Evolutionary conservation across 2,797 vertebrate genomes (phyloP).

Genomic region (Trichosurus vulpecula): DNA sequence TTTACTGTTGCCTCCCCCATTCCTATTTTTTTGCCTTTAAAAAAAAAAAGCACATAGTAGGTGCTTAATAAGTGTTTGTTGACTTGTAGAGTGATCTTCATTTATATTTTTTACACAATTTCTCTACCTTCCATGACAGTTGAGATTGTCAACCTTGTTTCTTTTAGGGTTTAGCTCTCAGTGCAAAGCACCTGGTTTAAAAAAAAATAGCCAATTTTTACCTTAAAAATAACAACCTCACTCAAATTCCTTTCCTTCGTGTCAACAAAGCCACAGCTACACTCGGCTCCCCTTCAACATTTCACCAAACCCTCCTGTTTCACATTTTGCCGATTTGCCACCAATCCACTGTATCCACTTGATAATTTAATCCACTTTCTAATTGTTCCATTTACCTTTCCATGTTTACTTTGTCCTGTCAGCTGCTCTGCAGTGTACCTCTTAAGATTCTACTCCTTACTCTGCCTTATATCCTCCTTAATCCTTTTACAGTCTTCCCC

Average conservation of each 20-base stretch:
- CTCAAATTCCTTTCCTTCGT: not conserved
- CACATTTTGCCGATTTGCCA: not conserved
- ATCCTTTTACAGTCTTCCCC: not conserved
- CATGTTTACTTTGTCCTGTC: not conserved
- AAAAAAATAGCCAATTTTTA: not conserved
- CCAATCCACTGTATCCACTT: not conserved
- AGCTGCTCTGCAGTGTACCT: not conserved
- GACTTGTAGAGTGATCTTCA: too few relatives aligned
- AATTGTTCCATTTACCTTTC: not conserved
- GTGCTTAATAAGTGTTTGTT: not conserved
- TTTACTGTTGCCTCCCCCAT: not conserved
- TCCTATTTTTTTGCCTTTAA: not conserved
- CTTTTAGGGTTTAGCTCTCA: not conserved
- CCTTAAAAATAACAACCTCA: not conserved
- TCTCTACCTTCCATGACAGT: not conserved
- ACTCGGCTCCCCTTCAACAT: not conserved
- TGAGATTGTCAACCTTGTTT: not conserved
- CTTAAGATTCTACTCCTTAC: not conserved
- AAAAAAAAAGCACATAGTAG: not conserved
- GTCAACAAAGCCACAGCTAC: not conserved
- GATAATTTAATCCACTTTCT: not conserved
- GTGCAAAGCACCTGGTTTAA: not conserved
- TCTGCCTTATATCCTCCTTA: not conserved
- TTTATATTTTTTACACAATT: too few relatives aligned
- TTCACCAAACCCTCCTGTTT: not conserved